These are phyloP conservation scores for Drosophila bifasciata DNA, from an alignment of 1,140 invertebrate species.

Conservation along the genomic window DNA sequence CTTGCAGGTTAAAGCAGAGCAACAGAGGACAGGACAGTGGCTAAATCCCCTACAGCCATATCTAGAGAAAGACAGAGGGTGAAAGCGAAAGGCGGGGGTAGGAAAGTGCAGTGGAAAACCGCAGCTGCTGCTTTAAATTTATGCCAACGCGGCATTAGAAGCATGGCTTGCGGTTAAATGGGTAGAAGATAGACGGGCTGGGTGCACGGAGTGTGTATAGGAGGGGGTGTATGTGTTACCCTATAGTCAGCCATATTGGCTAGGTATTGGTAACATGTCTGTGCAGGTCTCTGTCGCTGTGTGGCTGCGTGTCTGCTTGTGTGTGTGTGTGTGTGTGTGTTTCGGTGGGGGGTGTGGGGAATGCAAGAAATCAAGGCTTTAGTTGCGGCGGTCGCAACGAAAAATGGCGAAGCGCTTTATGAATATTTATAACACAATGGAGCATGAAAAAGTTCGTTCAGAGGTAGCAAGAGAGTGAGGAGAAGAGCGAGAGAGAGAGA, in stretches of 20 bases:
- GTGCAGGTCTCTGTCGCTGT: neutral
- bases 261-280: constrained; percentile 62
- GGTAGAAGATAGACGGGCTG: constrained; percentile 18
- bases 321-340: neutral
- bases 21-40: constrained; percentile 17
- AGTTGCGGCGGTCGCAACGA: constrained; percentile 59
- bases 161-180: constrained; percentile 70
- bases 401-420: constrained; percentile 71
- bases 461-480: constrained; percentile 14
- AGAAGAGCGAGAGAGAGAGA: neutral
- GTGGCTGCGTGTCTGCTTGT: neutral
- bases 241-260: constrained; percentile 55
- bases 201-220: too few relatives aligned
- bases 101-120: constrained; percentile 58
- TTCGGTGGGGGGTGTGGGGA: constrained; percentile 25
- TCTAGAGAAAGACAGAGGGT: neutral
- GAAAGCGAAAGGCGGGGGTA: constrained; percentile 7
- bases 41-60: constrained; percentile 1
- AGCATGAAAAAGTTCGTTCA: constrained; percentile 73
- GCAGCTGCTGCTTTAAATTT: constrained; percentile 80
- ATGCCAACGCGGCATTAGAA: constrained; percentile 76
- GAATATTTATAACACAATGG: constrained; percentile 80
- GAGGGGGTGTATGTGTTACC: neutral
- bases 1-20: constrained; percentile 19
- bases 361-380: constrained; percentile 78